Percentiles rank a stretch among this genome's conserved stretches.
Evolutionary conservation across 2,113 vertebrate genomes (phyloP).

Genomic region (Cygnus buccinator): DNA sequence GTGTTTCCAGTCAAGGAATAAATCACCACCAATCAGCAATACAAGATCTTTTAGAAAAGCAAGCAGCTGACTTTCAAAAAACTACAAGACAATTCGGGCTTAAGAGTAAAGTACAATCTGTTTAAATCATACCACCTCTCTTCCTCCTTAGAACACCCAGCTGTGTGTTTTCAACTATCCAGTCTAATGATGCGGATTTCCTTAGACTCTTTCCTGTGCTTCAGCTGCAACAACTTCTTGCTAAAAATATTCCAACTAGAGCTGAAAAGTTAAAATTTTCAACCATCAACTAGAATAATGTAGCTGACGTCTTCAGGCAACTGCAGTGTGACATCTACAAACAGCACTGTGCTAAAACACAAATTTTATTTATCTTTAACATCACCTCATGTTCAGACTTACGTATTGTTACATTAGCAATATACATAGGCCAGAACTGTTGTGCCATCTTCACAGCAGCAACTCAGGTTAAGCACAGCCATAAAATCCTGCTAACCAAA

Average conservation of each 20-base stretch:
- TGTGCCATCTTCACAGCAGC: neutral
- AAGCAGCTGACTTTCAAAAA: neutral
- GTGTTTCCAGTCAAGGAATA: neutral
- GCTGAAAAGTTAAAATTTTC: neutral
- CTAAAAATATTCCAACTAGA: neutral
- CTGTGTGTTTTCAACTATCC: neutral
- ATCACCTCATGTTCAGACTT: neutral
- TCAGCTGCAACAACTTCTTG: neutral
- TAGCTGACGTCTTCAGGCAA: neutral
- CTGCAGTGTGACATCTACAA: neutral
- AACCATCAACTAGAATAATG: neutral
- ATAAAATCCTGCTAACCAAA: neutral
- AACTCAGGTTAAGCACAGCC: neutral
- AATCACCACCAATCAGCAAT: neutral
- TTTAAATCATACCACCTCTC: rapidly evolving
- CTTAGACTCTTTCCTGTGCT: neutral
- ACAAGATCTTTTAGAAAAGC: neutral
- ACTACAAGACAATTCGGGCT: rapidly evolving
- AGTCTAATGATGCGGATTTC: neutral
- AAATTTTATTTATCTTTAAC: neutral
- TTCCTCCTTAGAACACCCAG: neutral
- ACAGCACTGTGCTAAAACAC: neutral
- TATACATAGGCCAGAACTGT: neutral
- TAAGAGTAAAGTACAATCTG: neutral
- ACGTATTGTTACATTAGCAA: neutral